Conservation (phyloP, 2,888 invertebrate genomes). For the Bursaphelenchus okinawaensis region DNA sequence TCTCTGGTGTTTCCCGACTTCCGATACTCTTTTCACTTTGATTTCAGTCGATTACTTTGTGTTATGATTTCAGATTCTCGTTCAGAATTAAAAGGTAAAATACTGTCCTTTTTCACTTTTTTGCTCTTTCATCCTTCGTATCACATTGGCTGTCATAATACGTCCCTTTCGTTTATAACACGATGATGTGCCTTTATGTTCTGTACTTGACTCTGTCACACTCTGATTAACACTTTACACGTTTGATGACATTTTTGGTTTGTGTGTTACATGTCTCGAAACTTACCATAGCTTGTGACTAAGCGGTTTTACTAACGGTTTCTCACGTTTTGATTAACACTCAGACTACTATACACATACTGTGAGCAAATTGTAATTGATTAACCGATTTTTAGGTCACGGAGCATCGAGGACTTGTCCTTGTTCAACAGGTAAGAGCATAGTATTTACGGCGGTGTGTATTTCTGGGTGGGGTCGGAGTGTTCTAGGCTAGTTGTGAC, state of each 20-base stretch:
- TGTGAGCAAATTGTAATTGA: not conserved
- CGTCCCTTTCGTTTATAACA: too few species aligned
- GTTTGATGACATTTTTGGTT: too few species aligned
- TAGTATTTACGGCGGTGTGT: not conserved
- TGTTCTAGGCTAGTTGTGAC: too few species aligned
- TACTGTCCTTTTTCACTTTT: too few species aligned
- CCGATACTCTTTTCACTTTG: not conserved
- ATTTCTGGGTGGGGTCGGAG: not conserved
- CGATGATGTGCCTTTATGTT: too few species aligned
- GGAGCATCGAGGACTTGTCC: constrained; percentile 57
- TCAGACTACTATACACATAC: not conserved
- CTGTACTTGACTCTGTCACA: too few species aligned
- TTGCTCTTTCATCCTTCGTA: too few species aligned
- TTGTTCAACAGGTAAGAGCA: constrained; percentile 58
- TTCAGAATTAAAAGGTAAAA: constrained; percentile 37
- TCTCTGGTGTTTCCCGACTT: constrained; percentile 1
- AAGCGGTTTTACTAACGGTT: not conserved
- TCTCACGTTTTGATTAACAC: not conserved
- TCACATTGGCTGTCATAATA: too few species aligned
- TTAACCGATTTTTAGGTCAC: constrained; percentile 45
- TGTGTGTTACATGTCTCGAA: too few species aligned
- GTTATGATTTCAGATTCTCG: constrained; percentile 32
- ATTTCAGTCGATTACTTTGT: constrained; percentile 11
- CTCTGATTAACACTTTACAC: too few species aligned
- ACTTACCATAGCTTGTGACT: too few species aligned